Conservation (phyloP, 2,888 invertebrate species). For the Trypoxylon attenuatum region DNA sequence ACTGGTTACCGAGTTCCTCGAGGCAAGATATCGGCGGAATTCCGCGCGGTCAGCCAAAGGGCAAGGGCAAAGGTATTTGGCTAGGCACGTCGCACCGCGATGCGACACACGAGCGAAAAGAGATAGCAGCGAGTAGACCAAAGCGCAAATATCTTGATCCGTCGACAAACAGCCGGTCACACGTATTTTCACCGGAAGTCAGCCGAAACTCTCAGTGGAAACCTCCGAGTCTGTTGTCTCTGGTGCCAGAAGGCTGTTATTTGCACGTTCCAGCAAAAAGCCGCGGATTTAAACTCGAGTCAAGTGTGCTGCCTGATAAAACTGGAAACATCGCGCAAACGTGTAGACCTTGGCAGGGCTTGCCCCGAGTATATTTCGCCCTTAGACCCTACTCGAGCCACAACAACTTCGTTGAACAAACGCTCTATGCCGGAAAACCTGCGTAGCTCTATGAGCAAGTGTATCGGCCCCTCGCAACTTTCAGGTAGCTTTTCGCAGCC, state of each 20-base stretch:
- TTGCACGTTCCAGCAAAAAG: slow-evolving; percentile 55
- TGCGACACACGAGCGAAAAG: slow-evolving; percentile 32
- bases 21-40: slow-evolving; percentile 11
- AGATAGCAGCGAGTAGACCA: slow-evolving; percentile 26
- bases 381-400: slow-evolving; percentile 43
- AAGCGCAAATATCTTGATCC: slow-evolving; percentile 60
- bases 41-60: not conserved
- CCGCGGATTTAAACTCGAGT: slow-evolving; percentile 63
- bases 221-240: slow-evolving; percentile 51
- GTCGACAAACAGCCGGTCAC: slow-evolving; percentile 57
- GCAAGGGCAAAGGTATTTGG: slow-evolving; percentile 27
- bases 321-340: slow-evolving; percentile 59
- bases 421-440: slow-evolving; percentile 40
- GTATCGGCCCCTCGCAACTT: no score
- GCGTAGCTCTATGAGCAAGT: slow-evolving; percentile 37
- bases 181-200: slow-evolving; percentile 41
- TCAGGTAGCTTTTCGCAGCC: no score
- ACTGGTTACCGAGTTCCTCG: not conserved
- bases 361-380: slow-evolving; percentile 42
- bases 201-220: slow-evolving; percentile 42
- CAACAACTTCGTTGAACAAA: slow-evolving; percentile 45
- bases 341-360: slow-evolving; percentile 48
- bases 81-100: slow-evolving; percentile 28
- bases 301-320: slow-evolving; percentile 66
- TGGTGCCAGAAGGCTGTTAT: slow-evolving; percentile 44